Evolutionary conservation across 2,797 vertebrate species (phyloP).

Genomic region (Hydrocynus forskahlii): DNA sequence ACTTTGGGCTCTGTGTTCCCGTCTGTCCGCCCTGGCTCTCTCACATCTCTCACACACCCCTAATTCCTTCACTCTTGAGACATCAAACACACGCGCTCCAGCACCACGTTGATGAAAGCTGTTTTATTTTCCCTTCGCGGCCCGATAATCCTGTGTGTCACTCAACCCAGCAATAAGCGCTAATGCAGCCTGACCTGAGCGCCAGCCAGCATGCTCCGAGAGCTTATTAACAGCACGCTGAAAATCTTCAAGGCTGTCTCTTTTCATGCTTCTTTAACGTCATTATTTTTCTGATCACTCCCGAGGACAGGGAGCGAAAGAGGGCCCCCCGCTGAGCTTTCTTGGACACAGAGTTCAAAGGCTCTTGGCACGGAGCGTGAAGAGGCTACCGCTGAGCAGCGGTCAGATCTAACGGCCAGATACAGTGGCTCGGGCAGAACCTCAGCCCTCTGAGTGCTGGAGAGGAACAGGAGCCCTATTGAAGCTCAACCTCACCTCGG

Average conservation of each 20-base stretch:
- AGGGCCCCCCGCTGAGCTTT: slow-evolving; percentile 56
- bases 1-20: slow-evolving; percentile 37
- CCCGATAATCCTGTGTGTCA: slow-evolving; percentile 70
- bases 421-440: slow-evolving; percentile 10
- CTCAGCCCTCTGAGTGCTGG: background rate
- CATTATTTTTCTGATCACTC: slow-evolving; percentile 74
- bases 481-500: slow-evolving; percentile 16
- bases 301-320: slow-evolving; percentile 56
- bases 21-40: slow-evolving; percentile 13
- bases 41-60: slow-evolving; percentile 45
- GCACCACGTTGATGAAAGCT: slow-evolving; percentile 70
- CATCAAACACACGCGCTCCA: slow-evolving; percentile 72
- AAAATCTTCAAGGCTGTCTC: slow-evolving; percentile 70
- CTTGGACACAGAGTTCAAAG: slow-evolving; percentile 78
- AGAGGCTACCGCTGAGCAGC: slow-evolving; percentile 64
- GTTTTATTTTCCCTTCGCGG: slow-evolving; percentile 62
- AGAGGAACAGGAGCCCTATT: slow-evolving; percentile 52
- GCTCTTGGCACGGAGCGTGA: slow-evolving; percentile 64
- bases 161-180: slow-evolving; percentile 74
- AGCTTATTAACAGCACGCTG: slow-evolving; percentile 73
- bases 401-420: slow-evolving; percentile 63
- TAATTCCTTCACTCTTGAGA: slow-evolving; percentile 65
- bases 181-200: slow-evolving; percentile 72
- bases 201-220: slow-evolving; percentile 55
- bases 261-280: slow-evolving; percentile 69